Base-by-base conservation (phyloP, 23 tunicate species). In the Halocynthia aurantium region DNA sequence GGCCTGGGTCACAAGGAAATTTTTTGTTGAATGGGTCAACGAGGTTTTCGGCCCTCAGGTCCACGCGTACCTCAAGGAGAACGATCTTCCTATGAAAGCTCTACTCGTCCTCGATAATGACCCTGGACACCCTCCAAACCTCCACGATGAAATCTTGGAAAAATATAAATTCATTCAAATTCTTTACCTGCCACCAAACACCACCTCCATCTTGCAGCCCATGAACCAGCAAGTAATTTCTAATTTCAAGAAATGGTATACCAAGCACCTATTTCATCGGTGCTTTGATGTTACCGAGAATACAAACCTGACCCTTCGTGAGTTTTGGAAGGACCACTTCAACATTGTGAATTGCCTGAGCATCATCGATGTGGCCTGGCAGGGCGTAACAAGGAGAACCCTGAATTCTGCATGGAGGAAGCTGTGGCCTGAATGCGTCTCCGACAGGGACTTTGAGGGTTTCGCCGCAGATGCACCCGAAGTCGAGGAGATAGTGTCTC, bases 81-180 rank as follows among this genome's bases (percentile, higher is more conserved):
- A 77, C 5, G 81, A 57, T 10, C 11, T 77, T 55, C 81, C 81
- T 77, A 62, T 77, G 18, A 77, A 77, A 22, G 49, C 63, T 63
- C 81, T 77, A 54, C 18, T 77, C 55, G 63, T 77, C 73, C 63
- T 77, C 44, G 81, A 77, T 77, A 77, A 77, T 55, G 81, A 71
- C 62, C 81, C 81, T 62, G 81, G 81, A 70, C 81, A 77, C 73
- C 73, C 71, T 49, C 81, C 81, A 63, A 70, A 77, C 73, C 63
- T 77, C 55, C 55, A 77, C 49, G 72, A 77, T 22, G 10, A 62
- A 62, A 11, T 44, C 49, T 40, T 31, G 10, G 53, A 77, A 62
- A 31, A 31, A 31, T 31, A 0, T 31, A 31, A 31, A 31, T 31
- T 31, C 44, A 71, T 77, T 54, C 62, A 77, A 49, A 71, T 63